Base-by-base conservation (phyloP, 2,888 invertebrate genomes). In the Sinotaia quadrata region DNA sequence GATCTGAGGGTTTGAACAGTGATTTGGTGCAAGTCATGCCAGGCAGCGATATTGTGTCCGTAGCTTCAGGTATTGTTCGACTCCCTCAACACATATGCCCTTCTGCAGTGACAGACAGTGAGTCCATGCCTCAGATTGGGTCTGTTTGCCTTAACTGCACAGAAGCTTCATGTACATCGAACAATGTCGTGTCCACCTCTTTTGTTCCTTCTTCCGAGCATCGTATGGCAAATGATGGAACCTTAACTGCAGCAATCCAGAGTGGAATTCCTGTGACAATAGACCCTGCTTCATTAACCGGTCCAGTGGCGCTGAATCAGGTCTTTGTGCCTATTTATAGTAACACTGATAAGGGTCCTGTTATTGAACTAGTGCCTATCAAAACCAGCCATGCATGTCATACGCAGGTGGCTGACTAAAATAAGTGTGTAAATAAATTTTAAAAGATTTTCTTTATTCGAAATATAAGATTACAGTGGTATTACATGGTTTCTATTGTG, bases 261-360 rank as follows among this genome's bases (percentile, higher is more conserved):
- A 72, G 66, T 15, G 72, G 72, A 2, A 70, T 74, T 34, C 74
- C 74, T 4, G 59, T 74, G 18, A 72, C 68, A 7, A 69, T 72
- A 15, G 27, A 68, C 36, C 66, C 72, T 2, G 68, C 68, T 1
- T 31, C 70, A 2, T 52, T 60, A 24, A 68, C 61, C 7, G 68
- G 63, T 31, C 69, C 74, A 0, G 65, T 76, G 34, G 72, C 74
- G 2, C 61, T 76, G 24, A 74, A 72, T 41, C 76, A 76, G 54
- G 69, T 76, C n/a, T 76, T 69, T 71, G 76, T 76, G 36, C 76
- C 76, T 24, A 65, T 76, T 33, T 72, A 74, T 37, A 74, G 66
- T 51, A 74, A 71, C 36, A 76, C 76, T 8, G 76, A 74, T 27
- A 72, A 69, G 31, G 76, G 76, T 47, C 76, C 76, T 7, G 57